phyloP scores from a whole-genome alignment of 92 coral and sea anemone species.

The Epizoanthus scotinus region DNA sequence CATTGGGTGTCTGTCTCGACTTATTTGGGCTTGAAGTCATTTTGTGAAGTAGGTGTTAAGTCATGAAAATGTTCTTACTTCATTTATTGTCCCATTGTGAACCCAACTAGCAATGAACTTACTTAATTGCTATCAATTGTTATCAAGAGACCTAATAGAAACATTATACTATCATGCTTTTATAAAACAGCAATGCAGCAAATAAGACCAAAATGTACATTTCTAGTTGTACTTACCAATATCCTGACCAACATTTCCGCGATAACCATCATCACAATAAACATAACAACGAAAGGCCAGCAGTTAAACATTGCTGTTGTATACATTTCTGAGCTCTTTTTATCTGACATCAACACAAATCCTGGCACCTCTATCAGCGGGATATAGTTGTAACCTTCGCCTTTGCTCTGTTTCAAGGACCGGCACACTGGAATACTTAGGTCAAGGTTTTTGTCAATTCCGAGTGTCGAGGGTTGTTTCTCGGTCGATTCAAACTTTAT shows the following conservation, averaged over 20 bases:
- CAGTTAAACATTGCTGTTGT: not conserved
- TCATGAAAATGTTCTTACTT: too few species aligned
- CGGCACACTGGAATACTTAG: not conserved
- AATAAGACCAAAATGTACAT: too few species aligned
- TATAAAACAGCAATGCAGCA: too few species aligned
- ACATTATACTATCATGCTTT: too few species aligned
- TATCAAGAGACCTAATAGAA: too few species aligned
- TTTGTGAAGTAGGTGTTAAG: too few species aligned
- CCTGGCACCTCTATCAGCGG: constrained; percentile 13
- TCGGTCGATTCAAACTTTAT: constrained; percentile 10
- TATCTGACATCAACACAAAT: not conserved
- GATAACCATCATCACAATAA: not conserved
- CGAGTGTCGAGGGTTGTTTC: not conserved
- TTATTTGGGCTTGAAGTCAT: too few species aligned
- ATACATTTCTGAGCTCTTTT: not conserved
- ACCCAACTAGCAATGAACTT: too few species aligned
- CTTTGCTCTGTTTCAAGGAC: not conserved
- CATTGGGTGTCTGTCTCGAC: too few species aligned
- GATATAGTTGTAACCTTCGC: not conserved
- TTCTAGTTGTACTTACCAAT: constrained; percentile 3
- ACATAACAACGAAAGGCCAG: constrained; percentile 1
- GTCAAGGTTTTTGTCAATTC: not conserved
- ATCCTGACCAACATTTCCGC: constrained; percentile 14
- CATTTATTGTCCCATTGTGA: too few species aligned
- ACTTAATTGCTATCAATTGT: too few species aligned